Conservation (phyloP, 2,113 vertebrate species). For the Triplophysa dalaica region DNA sequence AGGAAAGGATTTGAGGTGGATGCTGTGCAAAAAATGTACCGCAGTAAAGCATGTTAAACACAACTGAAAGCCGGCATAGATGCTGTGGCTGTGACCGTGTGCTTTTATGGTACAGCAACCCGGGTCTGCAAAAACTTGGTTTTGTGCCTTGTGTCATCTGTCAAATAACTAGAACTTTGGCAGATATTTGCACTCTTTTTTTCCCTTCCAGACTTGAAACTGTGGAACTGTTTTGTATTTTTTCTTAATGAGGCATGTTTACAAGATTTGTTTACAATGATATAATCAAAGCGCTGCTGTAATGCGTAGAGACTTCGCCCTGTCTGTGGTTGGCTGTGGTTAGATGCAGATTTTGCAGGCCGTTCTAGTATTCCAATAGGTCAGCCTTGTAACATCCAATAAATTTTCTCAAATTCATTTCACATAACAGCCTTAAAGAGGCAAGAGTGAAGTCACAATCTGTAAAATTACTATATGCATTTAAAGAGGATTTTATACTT, state of each 20-base stretch:
- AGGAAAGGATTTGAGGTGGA: constrained; percentile 3
- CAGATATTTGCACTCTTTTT: not conserved
- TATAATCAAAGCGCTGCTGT: constrained; percentile 42
- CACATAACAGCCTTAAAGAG: constrained; percentile 14
- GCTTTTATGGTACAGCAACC: constrained; percentile 39
- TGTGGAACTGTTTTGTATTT: constrained; percentile 46
- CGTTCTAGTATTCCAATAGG: constrained; percentile 21
- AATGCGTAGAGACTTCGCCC: constrained; percentile 33
- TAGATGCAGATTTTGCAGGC: constrained; percentile 13
- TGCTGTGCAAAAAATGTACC: not conserved
- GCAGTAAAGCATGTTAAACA: constrained; percentile 16
- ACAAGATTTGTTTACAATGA: constrained; percentile 59
- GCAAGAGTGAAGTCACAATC: not conserved
- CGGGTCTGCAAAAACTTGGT: constrained; percentile 54
- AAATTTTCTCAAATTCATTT: constrained; percentile 6
- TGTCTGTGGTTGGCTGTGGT: constrained; percentile 42
- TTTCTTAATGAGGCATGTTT: constrained; percentile 47
- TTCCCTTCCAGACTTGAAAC: constrained; percentile 52
- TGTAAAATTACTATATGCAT: not conserved
- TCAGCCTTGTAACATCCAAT: constrained; percentile 21
- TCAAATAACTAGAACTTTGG: constrained; percentile 58
- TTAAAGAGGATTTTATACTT: no score
- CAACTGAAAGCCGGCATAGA: not conserved
- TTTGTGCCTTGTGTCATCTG: constrained; percentile 57
- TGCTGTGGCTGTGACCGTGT: constrained; percentile 34